These are phyloP conservation scores for Umimayanthus chanpuru DNA, from an alignment of 92 coral and sea anemone species.

Conservation along the genomic window DNA sequence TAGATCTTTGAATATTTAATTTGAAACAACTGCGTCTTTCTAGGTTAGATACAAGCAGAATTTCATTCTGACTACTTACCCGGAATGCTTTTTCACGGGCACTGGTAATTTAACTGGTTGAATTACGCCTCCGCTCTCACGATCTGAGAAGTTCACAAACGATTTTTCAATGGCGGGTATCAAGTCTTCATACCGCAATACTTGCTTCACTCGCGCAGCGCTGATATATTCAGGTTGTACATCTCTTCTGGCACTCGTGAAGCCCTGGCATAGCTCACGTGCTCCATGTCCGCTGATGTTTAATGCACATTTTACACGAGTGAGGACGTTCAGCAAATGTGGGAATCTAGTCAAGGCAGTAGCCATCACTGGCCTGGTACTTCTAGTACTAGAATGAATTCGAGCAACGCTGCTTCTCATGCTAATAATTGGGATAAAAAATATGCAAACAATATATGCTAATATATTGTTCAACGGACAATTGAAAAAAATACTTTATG, in stretches of 20 bases:
- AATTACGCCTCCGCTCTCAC: constrained; percentile 44
- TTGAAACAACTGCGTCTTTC: too few species aligned
- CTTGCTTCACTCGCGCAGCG: constrained; percentile 34
- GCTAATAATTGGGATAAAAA: too few species aligned
- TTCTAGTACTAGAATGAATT: too few species aligned
- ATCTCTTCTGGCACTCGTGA: background rate
- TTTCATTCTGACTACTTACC: constrained; percentile 21
- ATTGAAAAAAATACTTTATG: too few species aligned
- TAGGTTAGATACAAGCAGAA: too few species aligned
- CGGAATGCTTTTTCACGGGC: constrained; percentile 45
- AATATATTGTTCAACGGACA: too few species aligned
- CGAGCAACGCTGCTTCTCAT: too few species aligned
- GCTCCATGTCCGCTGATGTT: background rate
- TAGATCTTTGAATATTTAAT: too few species aligned
- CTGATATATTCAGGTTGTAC: constrained; percentile 29
- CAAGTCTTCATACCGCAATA: constrained; percentile 46
- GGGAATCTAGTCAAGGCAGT: background rate
- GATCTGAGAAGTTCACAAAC: constrained; percentile 51
- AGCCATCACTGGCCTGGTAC: too few species aligned
- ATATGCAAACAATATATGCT: too few species aligned
- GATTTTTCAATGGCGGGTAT: constrained; percentile 52
- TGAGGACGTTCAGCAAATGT: background rate
- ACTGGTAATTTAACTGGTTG: constrained; percentile 46
- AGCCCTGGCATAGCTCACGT: background rate
- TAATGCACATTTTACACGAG: background rate